Conservation (phyloP, 2,888 invertebrate genomes). For the Metopia argyrocephala region DNA sequence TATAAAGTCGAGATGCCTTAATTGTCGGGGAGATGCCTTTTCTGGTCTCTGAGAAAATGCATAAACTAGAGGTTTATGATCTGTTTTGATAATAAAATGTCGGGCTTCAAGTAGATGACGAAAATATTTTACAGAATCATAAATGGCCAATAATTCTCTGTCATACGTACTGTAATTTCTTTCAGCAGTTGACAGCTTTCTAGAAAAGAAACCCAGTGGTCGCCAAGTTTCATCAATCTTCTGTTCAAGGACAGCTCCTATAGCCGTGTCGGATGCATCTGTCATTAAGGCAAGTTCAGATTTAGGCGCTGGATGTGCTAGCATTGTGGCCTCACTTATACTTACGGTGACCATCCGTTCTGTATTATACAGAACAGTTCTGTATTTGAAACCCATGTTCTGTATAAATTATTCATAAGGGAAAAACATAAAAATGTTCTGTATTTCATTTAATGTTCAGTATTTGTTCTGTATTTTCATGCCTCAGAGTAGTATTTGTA, state of each 20-base stretch:
- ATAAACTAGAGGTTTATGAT: conserved; percentile 60
- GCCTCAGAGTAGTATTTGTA: too few species aligned
- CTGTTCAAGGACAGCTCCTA: conserved; percentile 58
- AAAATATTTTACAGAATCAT: conserved; percentile 37
- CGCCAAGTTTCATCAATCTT: conserved; percentile 29
- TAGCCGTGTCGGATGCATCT: conserved; percentile 43
- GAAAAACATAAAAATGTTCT: too few species aligned
- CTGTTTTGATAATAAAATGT: conserved; percentile 14
- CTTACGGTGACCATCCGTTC: too few species aligned
- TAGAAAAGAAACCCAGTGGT: conserved; percentile 68
- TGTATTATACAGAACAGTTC: too few species aligned
- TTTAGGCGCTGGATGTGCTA: conserved; percentile 23
- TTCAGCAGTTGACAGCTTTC: conserved; percentile 67
- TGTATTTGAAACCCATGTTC: too few species aligned
- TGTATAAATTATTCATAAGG: too few species aligned
- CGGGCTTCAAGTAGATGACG: conserved; percentile 28
- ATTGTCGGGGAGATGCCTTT: conserved; percentile 2
- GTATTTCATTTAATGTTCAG: too few species aligned
- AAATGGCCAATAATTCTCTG: conserved; percentile 35
- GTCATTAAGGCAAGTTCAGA: conserved; percentile 30
- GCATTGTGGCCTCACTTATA: conserved; percentile 2
- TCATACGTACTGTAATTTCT: conserved; percentile 46
- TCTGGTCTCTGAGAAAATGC: conserved; percentile 15
- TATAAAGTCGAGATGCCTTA: conserved; percentile 27
- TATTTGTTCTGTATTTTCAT: too few species aligned